Conservation (phyloP, 2,888 invertebrate species). For the Chirona hameri region DNA sequence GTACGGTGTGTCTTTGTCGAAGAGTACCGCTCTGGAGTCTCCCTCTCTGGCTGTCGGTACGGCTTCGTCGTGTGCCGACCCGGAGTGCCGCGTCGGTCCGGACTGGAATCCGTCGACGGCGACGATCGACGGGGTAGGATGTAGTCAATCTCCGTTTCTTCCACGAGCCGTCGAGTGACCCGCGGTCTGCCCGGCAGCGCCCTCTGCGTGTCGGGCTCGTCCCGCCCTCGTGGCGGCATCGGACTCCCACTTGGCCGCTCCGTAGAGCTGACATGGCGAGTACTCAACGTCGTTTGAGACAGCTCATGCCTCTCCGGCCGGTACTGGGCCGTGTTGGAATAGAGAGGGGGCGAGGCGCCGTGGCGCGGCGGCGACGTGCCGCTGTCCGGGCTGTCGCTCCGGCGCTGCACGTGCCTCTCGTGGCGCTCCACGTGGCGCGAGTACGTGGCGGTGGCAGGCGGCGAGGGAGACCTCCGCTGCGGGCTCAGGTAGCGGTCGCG, state of each 20-base stretch:
- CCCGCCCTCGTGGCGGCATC: not conserved
- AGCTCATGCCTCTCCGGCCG: not conserved
- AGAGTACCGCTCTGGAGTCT: not conserved
- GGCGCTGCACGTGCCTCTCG: not conserved
- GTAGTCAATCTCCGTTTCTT: constrained; percentile 22
- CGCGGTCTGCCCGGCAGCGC: not conserved
- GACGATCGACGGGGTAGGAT: not conserved
- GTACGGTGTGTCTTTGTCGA: not conserved
- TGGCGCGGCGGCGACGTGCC: not conserved
- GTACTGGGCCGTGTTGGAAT: not conserved
- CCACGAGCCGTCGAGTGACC: not conserved
- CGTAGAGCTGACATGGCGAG: not conserved
- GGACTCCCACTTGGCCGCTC: not conserved
- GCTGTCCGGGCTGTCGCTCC: constrained; percentile 8
- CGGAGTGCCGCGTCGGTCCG: not conserved
- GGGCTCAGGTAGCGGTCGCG: not conserved
- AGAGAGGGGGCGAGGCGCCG: not conserved
- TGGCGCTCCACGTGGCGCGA: constrained; percentile 4
- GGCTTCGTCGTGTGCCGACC: not conserved
- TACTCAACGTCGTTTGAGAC: not conserved
- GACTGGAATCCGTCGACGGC: not conserved
- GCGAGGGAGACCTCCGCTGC: not conserved
- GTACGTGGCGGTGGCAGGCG: not conserved
- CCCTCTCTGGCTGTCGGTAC: not conserved
- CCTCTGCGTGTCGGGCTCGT: not conserved